phyloP scores from a whole-genome alignment of 2,113 vertebrate species.

The Pampusana beccarii region DNA sequence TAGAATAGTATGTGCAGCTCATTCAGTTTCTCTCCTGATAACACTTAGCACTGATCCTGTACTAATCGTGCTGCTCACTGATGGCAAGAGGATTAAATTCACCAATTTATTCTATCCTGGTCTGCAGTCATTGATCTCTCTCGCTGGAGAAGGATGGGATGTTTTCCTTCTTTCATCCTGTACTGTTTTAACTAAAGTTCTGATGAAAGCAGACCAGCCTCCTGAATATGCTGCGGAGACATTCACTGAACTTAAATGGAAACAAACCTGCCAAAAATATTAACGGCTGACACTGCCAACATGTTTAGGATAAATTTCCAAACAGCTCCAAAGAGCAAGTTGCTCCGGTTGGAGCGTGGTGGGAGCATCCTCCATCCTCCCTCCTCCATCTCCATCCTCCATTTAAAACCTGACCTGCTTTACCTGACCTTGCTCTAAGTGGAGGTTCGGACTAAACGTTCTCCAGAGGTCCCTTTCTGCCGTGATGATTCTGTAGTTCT shows the following conservation, averaged over 20 bases:
- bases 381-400: background rate
- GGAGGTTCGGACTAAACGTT: rapidly evolving
- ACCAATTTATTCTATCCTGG: background rate
- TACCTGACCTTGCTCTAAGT: background rate
- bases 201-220: background rate
- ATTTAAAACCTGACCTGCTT: background rate
- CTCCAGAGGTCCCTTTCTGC: background rate
- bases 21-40: background rate
- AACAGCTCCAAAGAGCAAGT: background rate
- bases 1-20: background rate
- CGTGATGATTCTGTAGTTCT: background rate
- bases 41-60: background rate
- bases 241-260: conserved; percentile 17
- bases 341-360: background rate
- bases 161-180: background rate
- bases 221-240: background rate
- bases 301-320: background rate
- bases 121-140: background rate
- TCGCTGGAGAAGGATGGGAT: background rate
- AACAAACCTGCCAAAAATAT: background rate
- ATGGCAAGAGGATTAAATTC: background rate
- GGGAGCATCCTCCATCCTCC: background rate
- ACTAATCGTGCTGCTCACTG: background rate
- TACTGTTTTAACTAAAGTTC: background rate
- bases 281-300: background rate